Conservation (phyloP, 2,113 vertebrate genomes). For the Chloropsis cyanopogon region DNA sequence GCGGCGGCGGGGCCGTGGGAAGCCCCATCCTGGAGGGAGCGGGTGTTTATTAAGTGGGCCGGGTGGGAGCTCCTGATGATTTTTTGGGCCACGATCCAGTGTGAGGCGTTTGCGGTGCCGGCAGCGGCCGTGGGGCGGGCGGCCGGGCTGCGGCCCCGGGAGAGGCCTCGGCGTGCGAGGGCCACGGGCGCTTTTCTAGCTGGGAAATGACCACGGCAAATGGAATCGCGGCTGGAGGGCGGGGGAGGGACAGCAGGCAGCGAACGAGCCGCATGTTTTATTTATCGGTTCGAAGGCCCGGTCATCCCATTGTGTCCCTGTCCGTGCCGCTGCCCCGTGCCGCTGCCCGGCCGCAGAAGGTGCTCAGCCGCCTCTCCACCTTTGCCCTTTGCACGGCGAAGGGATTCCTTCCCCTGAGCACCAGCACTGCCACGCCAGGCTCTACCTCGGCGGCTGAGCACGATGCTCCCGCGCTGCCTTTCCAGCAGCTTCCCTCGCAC, state of each 20-base stretch:
- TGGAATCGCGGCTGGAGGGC: conserved; percentile 69
- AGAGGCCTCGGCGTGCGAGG: conserved; percentile 63
- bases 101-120: conserved; percentile 55
- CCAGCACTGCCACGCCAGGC: background rate
- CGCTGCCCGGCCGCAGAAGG: background rate
- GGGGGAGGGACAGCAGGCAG: conserved; percentile 34
- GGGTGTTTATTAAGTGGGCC: conserved; percentile 54
- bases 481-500: background rate
- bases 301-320: conserved; percentile 75
- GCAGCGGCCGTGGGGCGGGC: conserved; percentile 34
- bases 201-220: conserved; percentile 80
- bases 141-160: conserved; percentile 61
- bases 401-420: background rate
- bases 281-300: conserved; percentile 79
- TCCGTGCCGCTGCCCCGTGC: conserved; percentile 47
- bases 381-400: background rate
- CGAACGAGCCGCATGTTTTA: conserved; percentile 75
- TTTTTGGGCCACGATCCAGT: background rate
- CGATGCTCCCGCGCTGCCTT: background rate
- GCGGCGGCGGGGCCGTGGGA: conserved; percentile 30
- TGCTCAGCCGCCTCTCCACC: background rate
- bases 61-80: conserved; percentile 1
- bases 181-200: conserved; percentile 49
- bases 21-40: conserved; percentile 46
- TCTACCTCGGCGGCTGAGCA: background rate